These are phyloP conservation scores for Hylia prasina DNA, from an alignment of 2,113 vertebrate genomes.

Conservation along the genomic window DNA sequence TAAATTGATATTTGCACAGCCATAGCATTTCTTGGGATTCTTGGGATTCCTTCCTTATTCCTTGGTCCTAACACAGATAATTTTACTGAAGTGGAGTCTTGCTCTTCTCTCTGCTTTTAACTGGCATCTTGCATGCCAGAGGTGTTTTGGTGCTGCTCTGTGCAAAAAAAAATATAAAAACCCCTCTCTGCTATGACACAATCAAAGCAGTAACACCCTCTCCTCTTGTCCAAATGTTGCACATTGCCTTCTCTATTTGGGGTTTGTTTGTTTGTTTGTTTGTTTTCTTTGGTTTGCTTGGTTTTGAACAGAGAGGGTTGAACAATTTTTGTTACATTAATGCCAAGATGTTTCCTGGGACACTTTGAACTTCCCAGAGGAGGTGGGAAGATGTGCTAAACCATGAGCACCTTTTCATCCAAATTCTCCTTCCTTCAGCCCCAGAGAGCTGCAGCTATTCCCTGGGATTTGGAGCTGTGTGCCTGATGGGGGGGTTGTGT, in stretches of 20 bases:
- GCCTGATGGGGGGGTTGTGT: background rate
- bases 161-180: fast-evolving
- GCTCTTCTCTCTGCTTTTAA: background rate
- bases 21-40: background rate
- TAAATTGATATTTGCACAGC: background rate
- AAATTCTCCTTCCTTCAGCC: background rate
- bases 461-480: background rate
- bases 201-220: background rate
- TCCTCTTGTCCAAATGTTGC: background rate
- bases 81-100: background rate
- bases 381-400: background rate
- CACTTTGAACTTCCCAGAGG: background rate
- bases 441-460: background rate
- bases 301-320: background rate
- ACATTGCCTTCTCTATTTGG: background rate
- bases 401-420: background rate
- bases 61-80: background rate
- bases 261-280: background rate
- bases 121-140: background rate
- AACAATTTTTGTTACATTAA: background rate
- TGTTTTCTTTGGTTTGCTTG: background rate
- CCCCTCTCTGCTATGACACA: background rate
- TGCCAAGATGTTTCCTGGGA: background rate
- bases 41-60: background rate
- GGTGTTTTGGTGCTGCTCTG: background rate